Percentiles rank a stretch among this genome's conserved stretches.
Evolutionary conservation across 1,140 invertebrate genomes (phyloP).

Genomic region (Neodiprion virginianus): DNA sequence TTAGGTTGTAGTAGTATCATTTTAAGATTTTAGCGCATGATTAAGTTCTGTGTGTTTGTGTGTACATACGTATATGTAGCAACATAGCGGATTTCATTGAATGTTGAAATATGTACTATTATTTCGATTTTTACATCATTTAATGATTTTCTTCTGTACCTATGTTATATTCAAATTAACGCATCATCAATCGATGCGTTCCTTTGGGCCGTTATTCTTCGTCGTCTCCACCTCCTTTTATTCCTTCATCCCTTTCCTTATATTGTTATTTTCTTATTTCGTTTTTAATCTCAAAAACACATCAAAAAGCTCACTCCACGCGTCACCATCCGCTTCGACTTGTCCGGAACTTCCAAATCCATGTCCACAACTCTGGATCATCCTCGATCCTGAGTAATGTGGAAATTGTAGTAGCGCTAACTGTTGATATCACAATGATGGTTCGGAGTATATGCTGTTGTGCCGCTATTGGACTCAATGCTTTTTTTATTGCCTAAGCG

Average conservation of each 20-base stretch:
- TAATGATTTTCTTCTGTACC: conserved; percentile 42
- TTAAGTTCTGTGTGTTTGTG: conserved; percentile 28
- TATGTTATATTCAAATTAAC: conserved; percentile 36
- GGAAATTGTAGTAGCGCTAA: conserved; percentile 54
- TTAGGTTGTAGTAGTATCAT: conserved; percentile 32
- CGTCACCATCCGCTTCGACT: conserved; percentile 29
- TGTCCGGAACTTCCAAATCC: not conserved
- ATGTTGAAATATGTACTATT: conserved; percentile 25
- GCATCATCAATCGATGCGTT: conserved; percentile 1
- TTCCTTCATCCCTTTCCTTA: conserved; percentile 10
- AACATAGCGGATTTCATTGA: conserved; percentile 40
- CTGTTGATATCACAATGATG: conserved; percentile 60
- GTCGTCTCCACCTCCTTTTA: conserved; percentile 11
- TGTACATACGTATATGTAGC: conserved; percentile 28
- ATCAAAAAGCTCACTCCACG: conserved; percentile 30
- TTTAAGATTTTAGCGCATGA: conserved; percentile 32
- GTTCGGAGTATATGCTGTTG: conserved; percentile 35
- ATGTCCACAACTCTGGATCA: not conserved
- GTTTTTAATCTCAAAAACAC: conserved; percentile 26
- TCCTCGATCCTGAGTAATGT: conserved; percentile 11
- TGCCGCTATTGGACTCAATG: conserved; percentile 14
- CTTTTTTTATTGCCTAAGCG: conserved; percentile 35
- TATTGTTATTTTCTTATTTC: conserved; percentile 25
- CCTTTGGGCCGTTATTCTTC: not conserved
- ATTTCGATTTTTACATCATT: conserved; percentile 37